Evolutionary conservation across 2,113 vertebrate genomes (phyloP), one percentile per base, ranked within the genome.

Genomic region (Leiothrix lutea): DNA sequence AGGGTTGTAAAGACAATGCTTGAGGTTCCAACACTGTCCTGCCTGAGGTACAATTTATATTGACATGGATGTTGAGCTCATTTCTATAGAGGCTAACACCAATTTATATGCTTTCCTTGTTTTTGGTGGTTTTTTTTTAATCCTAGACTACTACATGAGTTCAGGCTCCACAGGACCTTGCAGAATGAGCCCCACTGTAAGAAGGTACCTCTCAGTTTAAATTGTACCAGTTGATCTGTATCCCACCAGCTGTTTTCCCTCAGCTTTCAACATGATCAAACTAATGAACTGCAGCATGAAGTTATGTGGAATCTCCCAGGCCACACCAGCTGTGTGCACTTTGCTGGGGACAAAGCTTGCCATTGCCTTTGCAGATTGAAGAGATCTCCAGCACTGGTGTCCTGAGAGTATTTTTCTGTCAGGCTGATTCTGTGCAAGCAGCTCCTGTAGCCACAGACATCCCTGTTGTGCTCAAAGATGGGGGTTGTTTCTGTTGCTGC

Each of bases 391-490:
- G 13, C 7, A 50, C 3, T 62, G 18, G 21, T 61, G 42, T 70
- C 70, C 66, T 75, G 79, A 33, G 81, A 90, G 48, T 2, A 10
- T 54, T 79, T 53, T 82, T 48, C 16, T 88, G 2, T 88, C 2
- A 0, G 45, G 21, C 24, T 65, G n/a, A 60, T 48, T 31, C 7
- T 0, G 0, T 35, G 28, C 6, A 71, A 66, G 71, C 40, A 18
- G 51, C 5, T 82, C 12, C 35, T 74, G 35, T 26, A 85, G 42
- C 62, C 71, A 88, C 31, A 88, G 61, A 38, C 48, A 36, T 51
- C 58, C 54, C 6, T 84, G 44, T 14, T 74, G 25, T 65, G 26
- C 57, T 61, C 51, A 71, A 11, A 72, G 22, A 29, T 4, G 3
- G 4, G 6, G 10, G n/a, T 81, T 64, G 12, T 53, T 84, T 69